Percentiles rank a stretch among this genome's conserved stretches.
Evolutionary conservation across 2,888 invertebrate genomes (phyloP).

Genomic region (Sesia bembeciformis): DNA sequence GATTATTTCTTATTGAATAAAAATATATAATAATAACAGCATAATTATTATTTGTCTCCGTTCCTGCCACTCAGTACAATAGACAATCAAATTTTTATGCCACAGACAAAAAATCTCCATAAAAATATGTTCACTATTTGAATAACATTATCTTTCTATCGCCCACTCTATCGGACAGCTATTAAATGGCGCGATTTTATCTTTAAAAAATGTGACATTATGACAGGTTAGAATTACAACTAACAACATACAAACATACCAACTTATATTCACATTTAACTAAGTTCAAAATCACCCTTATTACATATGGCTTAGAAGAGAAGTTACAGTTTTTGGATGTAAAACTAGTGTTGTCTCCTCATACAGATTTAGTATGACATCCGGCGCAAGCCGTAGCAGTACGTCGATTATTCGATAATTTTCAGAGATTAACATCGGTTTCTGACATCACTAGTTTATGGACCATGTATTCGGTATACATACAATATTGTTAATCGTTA

Average conservation of each 20-base stretch:
- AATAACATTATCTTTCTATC: conserved; percentile 28
- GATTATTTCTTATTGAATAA: too few relatives aligned
- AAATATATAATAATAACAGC: too few relatives aligned
- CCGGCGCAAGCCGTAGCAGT: conserved; percentile 57
- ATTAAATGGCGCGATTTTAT: conserved; percentile 40
- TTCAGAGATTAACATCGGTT: conserved; percentile 55
- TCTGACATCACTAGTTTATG: conserved; percentile 26
- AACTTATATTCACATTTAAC: too few relatives aligned
- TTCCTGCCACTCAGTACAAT: too few relatives aligned
- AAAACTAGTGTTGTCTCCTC: neutral
- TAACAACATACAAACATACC: conserved; percentile 29
- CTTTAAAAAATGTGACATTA: conserved; percentile 55
- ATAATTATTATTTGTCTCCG: too few relatives aligned
- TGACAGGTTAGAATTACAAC: conserved; percentile 67
- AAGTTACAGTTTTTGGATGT: neutral
- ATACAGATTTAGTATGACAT: conserved; percentile 29
- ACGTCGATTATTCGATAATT: conserved; percentile 69
- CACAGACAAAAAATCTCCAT: neutral
- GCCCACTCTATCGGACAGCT: conserved; percentile 44
- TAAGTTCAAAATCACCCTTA: too few relatives aligned
- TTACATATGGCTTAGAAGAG: too few relatives aligned
- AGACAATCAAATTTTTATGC: neutral
- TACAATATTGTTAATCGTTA: too few relatives aligned
- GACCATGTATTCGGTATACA: neutral
- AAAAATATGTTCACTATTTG: neutral